These are phyloP conservation scores for Hyalella azteca DNA, from an alignment of 2,888 invertebrate genomes.

Conservation along the genomic window DNA sequence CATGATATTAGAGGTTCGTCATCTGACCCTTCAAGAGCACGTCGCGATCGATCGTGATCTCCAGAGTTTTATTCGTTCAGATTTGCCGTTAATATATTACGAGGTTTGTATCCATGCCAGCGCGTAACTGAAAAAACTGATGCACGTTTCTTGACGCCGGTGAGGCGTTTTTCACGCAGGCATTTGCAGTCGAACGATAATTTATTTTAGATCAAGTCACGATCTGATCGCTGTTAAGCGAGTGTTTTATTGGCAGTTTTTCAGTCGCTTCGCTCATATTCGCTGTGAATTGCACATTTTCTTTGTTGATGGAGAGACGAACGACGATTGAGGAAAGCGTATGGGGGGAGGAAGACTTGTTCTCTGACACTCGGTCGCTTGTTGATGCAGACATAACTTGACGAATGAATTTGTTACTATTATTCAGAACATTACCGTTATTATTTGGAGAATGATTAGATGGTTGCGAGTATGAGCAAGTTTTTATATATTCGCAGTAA, in stretches of 20 bases:
- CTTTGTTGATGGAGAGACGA: slow-evolving; percentile 18
- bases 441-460: too few relatives aligned
- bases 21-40: background rate
- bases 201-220: slow-evolving; percentile 24
- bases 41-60: background rate
- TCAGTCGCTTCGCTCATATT: background rate
- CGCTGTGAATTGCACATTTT: slow-evolving; percentile 22
- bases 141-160: slow-evolving; percentile 8
- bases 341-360: background rate
- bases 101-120: slow-evolving; percentile 16
- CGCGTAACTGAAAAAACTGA: background rate
- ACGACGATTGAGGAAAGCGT: background rate
- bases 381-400: too few relatives aligned
- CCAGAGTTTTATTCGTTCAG: background rate
- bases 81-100: background rate
- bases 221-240: slow-evolving; percentile 33
- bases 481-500: too few relatives aligned
- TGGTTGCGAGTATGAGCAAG: too few relatives aligned
- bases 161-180: slow-evolving; percentile 10
- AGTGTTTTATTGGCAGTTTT: slow-evolving; percentile 12
- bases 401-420: too few relatives aligned
- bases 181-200: slow-evolving; percentile 14
- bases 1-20: too few relatives aligned
- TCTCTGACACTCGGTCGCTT: slow-evolving; percentile 12
- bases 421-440: too few relatives aligned